These are phyloP conservation scores for Hestina assimilis DNA, from an alignment of 1,140 invertebrate species.

Conservation along the genomic window DNA sequence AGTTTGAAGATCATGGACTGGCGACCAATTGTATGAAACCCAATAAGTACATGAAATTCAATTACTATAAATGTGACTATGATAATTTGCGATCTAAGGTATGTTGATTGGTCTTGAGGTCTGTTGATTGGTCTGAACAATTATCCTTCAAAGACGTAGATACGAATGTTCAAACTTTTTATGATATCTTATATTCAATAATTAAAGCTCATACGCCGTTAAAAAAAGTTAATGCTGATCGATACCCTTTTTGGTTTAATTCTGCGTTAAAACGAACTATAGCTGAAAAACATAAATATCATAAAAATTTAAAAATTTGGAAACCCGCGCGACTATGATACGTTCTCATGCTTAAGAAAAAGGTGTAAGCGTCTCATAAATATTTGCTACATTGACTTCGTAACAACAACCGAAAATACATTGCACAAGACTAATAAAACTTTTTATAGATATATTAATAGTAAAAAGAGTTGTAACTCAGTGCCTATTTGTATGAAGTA, in stretches of 20 bases:
- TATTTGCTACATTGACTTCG: constrained; percentile 1
- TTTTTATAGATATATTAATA: constrained; percentile 8
- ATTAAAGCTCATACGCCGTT: constrained; percentile 3
- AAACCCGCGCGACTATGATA: constrained; percentile 18
- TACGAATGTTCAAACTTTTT: not conserved
- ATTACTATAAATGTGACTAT: too few species aligned
- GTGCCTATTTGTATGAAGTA: constrained; percentile 1
- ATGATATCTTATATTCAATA: constrained; percentile 1
- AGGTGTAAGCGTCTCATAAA: constrained; percentile 5
- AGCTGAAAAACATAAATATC: constrained; percentile 15
- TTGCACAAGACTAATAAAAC: not conserved
- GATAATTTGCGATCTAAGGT: too few species aligned
- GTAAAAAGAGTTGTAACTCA: not conserved
- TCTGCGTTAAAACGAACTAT: constrained; percentile 1
- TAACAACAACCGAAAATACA: not conserved
- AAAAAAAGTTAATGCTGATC: not conserved
- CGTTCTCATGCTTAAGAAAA: not conserved
- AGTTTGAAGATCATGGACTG: too few species aligned
- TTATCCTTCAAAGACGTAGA: constrained; percentile 9
- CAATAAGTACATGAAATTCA: too few species aligned
- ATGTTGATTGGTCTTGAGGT: too few species aligned
- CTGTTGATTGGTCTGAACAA: constrained; percentile 1
- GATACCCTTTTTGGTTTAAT: constrained; percentile 13
- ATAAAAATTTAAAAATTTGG: constrained; percentile 15
- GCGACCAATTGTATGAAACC: too few species aligned